A percentile compares a stretch with the other conserved stretches of the same genome.
Evolutionary conservation across 2,113 vertebrate genomes (phyloP).

Genomic region (Pterocles gutturalis): DNA sequence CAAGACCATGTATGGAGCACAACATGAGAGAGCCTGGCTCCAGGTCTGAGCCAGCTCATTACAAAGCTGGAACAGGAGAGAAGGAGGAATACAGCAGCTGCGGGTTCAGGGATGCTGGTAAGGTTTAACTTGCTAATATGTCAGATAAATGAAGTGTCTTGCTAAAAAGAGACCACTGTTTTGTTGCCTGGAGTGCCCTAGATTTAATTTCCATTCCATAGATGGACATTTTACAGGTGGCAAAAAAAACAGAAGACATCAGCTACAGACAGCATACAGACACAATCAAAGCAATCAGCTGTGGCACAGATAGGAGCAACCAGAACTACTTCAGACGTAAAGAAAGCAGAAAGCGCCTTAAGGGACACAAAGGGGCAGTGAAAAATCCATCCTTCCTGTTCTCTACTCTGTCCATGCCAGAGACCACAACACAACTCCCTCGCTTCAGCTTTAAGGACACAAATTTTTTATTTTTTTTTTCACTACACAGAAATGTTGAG

Average conservation of each 20-base stretch:
- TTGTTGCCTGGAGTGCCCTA: neutral
- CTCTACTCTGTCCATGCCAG: neutral
- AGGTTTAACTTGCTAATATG: neutral
- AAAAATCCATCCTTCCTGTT: neutral
- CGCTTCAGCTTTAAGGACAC: neutral
- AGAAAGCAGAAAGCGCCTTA: neutral
- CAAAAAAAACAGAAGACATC: neutral
- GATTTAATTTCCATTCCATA: neutral
- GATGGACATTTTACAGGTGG: neutral
- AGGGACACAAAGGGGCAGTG: neutral
- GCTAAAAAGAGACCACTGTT: neutral
- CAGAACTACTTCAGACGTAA: neutral
- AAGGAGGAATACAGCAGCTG: neutral
- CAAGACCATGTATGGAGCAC: neutral
- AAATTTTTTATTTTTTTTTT: neutral
- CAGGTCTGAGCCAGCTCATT: accelerated
- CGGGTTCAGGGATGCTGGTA: neutral
- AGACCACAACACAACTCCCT: accelerated
- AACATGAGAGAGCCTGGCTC: neutral
- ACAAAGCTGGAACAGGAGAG: neutral
- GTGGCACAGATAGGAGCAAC: neutral
- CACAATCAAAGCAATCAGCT: neutral
- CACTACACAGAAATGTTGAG: neutral
- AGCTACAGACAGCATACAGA: neutral
- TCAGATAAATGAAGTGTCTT: neutral